These are phyloP conservation scores for Drosophila simulans DNA, from an alignment of 1,140 invertebrate genomes.

Conservation along the genomic window DNA sequence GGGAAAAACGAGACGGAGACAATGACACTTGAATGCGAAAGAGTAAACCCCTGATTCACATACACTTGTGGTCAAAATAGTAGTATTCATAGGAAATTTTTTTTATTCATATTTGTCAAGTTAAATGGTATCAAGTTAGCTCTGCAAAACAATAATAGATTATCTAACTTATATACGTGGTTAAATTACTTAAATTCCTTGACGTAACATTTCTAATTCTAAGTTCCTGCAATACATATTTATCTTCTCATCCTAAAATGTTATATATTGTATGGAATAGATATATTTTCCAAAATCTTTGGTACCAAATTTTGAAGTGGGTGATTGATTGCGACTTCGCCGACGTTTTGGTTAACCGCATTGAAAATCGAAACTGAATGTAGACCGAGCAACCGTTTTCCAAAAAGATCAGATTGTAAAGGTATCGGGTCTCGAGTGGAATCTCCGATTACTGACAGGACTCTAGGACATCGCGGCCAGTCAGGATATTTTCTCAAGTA, in stretches of 20 bases:
- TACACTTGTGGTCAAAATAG: not conserved
- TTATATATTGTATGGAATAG: not conserved
- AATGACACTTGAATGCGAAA: not conserved
- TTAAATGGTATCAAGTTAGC: too few relatives aligned
- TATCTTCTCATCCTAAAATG: not conserved
- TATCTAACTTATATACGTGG: too few relatives aligned
- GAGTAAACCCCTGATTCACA: not conserved
- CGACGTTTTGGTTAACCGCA: constrained; percentile 35
- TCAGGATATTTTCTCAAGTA: constrained; percentile 23
- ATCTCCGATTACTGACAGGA: constrained; percentile 45
- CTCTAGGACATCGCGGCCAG: constrained; percentile 7
- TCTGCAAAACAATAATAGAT: too few relatives aligned
- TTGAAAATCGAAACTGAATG: constrained; percentile 10
- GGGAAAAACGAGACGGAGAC: not conserved
- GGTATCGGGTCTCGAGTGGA: constrained; percentile 1
- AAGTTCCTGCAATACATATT: too few relatives aligned
- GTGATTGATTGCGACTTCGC: constrained; percentile 19
- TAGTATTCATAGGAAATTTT: not conserved
- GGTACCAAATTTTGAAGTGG: constrained; percentile 23
- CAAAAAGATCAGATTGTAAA: constrained; percentile 2
- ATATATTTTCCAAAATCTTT: not conserved
- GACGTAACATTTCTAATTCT: too few relatives aligned
- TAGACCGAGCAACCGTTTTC: not conserved
- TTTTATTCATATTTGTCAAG: too few relatives aligned
- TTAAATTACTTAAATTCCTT: too few relatives aligned